phyloP scores from a whole-genome alignment of 2,113 vertebrate genomes.

The Engraulis encrasicolus region DNA sequence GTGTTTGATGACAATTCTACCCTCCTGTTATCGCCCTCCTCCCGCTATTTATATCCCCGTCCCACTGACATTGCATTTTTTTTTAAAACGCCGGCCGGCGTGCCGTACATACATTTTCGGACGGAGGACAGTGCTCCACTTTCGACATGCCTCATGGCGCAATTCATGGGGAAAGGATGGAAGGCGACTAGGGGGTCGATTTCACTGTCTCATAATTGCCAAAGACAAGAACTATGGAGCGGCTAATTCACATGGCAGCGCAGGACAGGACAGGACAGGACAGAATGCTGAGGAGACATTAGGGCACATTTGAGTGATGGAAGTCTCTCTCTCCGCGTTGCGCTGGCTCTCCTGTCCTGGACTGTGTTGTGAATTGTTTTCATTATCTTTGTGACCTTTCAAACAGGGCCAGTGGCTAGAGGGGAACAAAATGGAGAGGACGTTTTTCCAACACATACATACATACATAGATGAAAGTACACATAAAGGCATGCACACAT shows the following conservation, averaged over 20 bases:
- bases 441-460: conserved; percentile 26
- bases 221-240: conserved; percentile 32
- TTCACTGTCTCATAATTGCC: neutral
- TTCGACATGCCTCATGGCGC: conserved; percentile 2
- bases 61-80: conserved; percentile 67
- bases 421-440: conserved; percentile 38
- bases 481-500: neutral
- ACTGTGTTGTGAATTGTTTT: conserved; percentile 34
- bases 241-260: conserved; percentile 37
- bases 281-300: conserved; percentile 50
- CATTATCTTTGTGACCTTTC: conserved; percentile 47
- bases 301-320: conserved; percentile 37
- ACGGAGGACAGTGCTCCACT: neutral
- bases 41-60: conserved; percentile 72
- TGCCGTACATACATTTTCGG: neutral
- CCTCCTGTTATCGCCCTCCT: conserved; percentile 68
- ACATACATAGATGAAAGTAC: too few species aligned
- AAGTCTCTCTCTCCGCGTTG: conserved; percentile 3
- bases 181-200: too few species aligned
- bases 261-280: too few species aligned
- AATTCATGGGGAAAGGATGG: neutral
- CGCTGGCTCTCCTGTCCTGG: conserved; percentile 21
- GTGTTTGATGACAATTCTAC: conserved; percentile 67
- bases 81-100: too few species aligned
- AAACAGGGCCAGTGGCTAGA: conserved; percentile 51